Conservation (phyloP, 30 jellyfish, hydroid and myxozoan genomes). For the Cassiopea andromeda region DNA sequence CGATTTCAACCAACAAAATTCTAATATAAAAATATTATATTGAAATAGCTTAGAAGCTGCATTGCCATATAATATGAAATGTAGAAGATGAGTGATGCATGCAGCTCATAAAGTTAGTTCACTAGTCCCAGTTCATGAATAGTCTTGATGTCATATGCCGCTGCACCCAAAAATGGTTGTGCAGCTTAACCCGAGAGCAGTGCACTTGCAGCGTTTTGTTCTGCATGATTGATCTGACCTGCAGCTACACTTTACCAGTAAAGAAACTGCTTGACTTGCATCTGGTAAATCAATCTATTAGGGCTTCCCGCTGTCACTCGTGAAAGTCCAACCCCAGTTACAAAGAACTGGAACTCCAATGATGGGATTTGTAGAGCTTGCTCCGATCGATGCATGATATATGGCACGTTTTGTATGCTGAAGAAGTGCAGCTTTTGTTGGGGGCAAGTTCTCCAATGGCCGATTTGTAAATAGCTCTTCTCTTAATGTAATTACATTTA, state of each 20-base stretch:
- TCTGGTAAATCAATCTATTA: not conserved
- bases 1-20: not conserved
- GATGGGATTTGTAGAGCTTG: not conserved
- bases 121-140: not conserved
- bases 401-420: not conserved
- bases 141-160: not conserved
- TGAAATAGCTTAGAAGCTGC: not conserved
- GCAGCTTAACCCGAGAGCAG: not conserved
- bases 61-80: not conserved
- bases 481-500: no score
- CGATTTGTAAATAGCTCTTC: no score
- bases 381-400: not conserved
- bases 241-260: not conserved
- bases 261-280: not conserved
- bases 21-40: not conserved
- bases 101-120: not conserved
- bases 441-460: not conserved
- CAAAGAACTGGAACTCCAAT: not conserved
- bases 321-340: not conserved
- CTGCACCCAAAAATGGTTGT: not conserved
- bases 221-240: not conserved
- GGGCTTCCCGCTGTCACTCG: not conserved
- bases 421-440: not conserved
- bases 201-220: not conserved
- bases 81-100: not conserved